Evolutionary conservation across 1,140 invertebrate genomes (phyloP).

Genomic region (Acromyrmex heyeri): DNA sequence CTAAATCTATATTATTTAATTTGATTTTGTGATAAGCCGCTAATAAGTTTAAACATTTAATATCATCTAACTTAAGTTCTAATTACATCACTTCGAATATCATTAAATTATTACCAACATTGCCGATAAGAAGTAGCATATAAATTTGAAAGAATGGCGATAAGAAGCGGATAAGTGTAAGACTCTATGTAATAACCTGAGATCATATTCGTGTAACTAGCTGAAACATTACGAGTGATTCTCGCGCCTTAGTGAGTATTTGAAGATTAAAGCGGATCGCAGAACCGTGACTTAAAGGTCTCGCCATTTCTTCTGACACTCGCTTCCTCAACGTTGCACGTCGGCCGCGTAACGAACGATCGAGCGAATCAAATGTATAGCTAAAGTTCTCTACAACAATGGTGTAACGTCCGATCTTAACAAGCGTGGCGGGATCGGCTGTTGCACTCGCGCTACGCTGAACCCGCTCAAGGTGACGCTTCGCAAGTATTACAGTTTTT

Average conservation of each 20-base stretch:
- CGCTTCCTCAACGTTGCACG: slow-evolving; percentile 36
- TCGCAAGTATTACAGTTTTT: slow-evolving; percentile 57
- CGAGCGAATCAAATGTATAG: slow-evolving; percentile 60
- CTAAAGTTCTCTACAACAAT: slow-evolving; percentile 53
- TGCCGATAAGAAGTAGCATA: neutral
- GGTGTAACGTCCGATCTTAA: slow-evolving; percentile 57
- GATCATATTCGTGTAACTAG: slow-evolving; percentile 1
- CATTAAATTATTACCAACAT: neutral
- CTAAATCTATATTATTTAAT: neutral
- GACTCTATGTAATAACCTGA: slow-evolving; percentile 4
- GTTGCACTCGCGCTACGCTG: slow-evolving; percentile 57
- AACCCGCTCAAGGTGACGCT: slow-evolving; percentile 53
- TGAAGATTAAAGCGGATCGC: slow-evolving; percentile 53
- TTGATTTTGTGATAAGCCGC: neutral
- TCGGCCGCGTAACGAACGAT: slow-evolving; percentile 50
- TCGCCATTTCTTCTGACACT: slow-evolving; percentile 51
- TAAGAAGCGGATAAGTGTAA: neutral
- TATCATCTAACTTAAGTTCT: neutral
- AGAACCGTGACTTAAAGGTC: slow-evolving; percentile 56
- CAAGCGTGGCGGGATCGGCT: slow-evolving; percentile 60
- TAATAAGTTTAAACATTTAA: neutral
- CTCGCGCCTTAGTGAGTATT: slow-evolving; percentile 23
- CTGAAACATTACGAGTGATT: slow-evolving; percentile 14
- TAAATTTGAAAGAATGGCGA: neutral
- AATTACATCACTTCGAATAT: neutral